These are phyloP conservation scores for Ormyrus rosae DNA, from an alignment of 2,888 invertebrate species.

Conservation along the genomic window DNA sequence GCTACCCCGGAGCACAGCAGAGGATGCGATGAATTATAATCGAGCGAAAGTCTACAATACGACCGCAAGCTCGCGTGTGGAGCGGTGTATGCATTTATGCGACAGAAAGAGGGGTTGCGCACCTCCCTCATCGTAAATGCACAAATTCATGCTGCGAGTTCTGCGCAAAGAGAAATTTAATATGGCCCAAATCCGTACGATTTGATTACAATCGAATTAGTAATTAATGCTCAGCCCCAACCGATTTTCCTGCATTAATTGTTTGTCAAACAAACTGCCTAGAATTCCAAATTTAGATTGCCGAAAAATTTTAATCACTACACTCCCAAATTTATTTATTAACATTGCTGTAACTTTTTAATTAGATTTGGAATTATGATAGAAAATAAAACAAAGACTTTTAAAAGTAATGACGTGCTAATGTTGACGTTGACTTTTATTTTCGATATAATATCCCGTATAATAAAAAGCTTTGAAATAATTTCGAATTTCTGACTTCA, in stretches of 20 bases:
- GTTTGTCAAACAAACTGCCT: conserved; percentile 15
- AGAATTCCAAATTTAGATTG: no score
- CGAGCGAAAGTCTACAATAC: conserved; percentile 10
- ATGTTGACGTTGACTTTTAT: no score
- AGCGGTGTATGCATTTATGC: background rate
- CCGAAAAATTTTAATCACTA: no score
- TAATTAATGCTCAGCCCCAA: conserved; percentile 53
- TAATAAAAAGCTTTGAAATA: no score
- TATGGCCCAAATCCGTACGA: conserved; percentile 57
- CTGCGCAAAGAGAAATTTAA: conserved; percentile 61
- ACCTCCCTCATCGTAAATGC: background rate
- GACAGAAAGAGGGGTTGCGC: background rate
- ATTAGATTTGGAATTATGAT: no score
- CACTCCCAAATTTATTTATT: no score
- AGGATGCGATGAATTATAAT: conserved; percentile 19
- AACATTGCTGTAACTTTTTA: no score
- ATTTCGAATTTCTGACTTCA: no score
- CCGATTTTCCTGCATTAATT: conserved; percentile 62
- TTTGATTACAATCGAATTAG: conserved; percentile 63
- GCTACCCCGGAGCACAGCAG: background rate
- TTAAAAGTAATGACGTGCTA: no score
- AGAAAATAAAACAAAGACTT: no score
- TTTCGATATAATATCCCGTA: no score
- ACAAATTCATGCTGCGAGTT: background rate
- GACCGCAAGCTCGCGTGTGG: conserved; percentile 12